Evolutionary conservation across 2,797 vertebrate species (phyloP).

Genomic region (Eospalax fontanierii): DNA sequence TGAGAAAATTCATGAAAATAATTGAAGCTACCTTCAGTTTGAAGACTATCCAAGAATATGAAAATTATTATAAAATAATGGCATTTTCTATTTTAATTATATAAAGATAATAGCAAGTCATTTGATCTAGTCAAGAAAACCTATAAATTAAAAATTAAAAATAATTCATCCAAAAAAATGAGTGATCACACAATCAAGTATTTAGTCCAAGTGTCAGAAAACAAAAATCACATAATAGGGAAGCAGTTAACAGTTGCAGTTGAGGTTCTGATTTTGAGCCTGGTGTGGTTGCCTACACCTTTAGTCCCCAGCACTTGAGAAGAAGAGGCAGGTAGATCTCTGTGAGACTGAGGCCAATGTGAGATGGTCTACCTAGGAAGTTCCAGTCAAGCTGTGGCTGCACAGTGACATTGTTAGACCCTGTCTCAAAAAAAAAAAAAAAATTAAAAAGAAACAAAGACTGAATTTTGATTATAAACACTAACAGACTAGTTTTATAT

Average conservation of each 20-base stretch:
- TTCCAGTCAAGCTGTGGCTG: no score
- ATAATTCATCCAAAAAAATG: constrained; percentile 28
- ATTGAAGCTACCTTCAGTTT: not conserved
- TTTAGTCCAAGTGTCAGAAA: constrained; percentile 25
- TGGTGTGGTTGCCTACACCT: no score
- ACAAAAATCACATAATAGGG: not conserved
- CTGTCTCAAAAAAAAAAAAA: no score
- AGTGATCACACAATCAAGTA: not conserved
- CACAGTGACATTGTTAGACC: no score
- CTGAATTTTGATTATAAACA: not conserved
- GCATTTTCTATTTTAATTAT: constrained; percentile 11
- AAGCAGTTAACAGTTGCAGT: not conserved
- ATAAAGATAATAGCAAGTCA: not conserved
- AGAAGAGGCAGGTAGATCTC: no score
- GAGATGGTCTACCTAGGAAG: no score
- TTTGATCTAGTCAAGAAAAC: constrained; percentile 23
- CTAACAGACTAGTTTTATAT: not conserved
- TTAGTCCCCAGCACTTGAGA: no score
- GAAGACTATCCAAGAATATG: not conserved
- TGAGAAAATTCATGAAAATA: not conserved
- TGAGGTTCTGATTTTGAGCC: not conserved
- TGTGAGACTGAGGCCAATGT: no score
- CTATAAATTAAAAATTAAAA: not conserved
- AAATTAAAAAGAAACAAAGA: no score
- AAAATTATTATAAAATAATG: constrained; percentile 13